Conservation (phyloP, 2,797 vertebrate species). For the Gallirallus australis region DNA sequence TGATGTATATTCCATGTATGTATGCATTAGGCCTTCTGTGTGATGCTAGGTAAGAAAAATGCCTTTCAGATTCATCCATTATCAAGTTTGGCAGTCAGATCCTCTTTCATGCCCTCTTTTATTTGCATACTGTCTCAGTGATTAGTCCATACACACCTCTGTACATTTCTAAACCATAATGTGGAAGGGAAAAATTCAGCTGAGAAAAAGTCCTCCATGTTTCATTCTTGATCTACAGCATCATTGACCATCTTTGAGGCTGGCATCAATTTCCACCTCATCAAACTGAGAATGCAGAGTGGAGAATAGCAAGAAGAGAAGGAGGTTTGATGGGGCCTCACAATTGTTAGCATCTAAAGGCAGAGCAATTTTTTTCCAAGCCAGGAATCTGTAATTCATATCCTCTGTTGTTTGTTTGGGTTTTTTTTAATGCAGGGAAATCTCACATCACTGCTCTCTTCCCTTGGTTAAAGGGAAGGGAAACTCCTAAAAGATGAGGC, state of each 20-base stretch:
- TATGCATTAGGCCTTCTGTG: not conserved
- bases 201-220: not conserved
- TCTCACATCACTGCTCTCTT: not conserved
- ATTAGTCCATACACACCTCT: not conserved
- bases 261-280: not conserved
- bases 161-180: not conserved
- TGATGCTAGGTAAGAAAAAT: not conserved
- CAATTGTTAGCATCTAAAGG: not conserved
- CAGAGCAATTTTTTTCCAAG: not conserved
- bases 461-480: not conserved
- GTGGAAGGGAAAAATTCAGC: not conserved
- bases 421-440: not conserved
- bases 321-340: not conserved
- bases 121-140: not conserved
- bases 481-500: not conserved
- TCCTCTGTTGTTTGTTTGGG: not conserved
- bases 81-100: not conserved
- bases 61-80: not conserved
- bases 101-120: not conserved
- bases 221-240: not conserved
- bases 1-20: not conserved
- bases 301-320: not conserved
- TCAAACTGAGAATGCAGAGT: not conserved
- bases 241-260: not conserved
- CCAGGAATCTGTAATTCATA: not conserved